Conservation (phyloP, 2,888 invertebrate genomes). For the Hermodice carunculata region DNA sequence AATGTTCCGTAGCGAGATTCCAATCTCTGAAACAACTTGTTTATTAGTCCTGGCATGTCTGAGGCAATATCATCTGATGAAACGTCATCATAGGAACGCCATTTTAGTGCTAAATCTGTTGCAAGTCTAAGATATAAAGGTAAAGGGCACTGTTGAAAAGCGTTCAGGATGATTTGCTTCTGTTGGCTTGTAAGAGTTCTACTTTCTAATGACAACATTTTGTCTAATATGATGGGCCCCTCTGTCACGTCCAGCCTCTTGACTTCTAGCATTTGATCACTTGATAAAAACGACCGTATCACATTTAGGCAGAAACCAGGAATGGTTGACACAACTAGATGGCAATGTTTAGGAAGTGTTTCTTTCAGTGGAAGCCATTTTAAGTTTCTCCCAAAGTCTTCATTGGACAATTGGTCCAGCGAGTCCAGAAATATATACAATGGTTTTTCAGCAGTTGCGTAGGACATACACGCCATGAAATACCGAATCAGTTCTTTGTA, state of each 20-base stretch:
- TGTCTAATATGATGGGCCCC: constrained; percentile 22
- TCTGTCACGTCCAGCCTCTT: constrained; percentile 9
- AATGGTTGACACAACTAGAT: constrained; percentile 25
- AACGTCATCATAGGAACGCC: constrained; percentile 42
- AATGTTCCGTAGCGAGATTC: constrained; percentile 30
- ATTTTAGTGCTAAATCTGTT: constrained; percentile 32
- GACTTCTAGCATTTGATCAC: constrained; percentile 15
- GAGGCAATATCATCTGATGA: constrained; percentile 11
- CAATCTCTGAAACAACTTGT: constrained; percentile 31
- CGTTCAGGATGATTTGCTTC: constrained; percentile 16
- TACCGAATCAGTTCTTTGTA: constrained; percentile 25
- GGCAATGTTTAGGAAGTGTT: constrained; percentile 12
- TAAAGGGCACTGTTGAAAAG: constrained; percentile 34
- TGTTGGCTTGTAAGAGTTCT: constrained; percentile 23
- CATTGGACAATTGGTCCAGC: constrained; percentile 28
- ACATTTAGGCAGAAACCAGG: constrained; percentile 29
- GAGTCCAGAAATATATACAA: constrained; percentile 22
- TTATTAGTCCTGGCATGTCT: constrained; percentile 28
- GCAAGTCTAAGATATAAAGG: constrained; percentile 40
- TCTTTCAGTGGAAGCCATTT: constrained; percentile 26
- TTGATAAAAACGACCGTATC: constrained; percentile 17
- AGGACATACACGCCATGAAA: constrained; percentile 20
- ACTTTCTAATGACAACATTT: constrained; percentile 13
- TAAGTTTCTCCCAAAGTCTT: constrained; percentile 30
- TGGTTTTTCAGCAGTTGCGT: constrained; percentile 12